Evolutionary conservation across 53 echinoderm and acorn worm genomes (phyloP).

Genomic region (Pentamera pediparva): DNA sequence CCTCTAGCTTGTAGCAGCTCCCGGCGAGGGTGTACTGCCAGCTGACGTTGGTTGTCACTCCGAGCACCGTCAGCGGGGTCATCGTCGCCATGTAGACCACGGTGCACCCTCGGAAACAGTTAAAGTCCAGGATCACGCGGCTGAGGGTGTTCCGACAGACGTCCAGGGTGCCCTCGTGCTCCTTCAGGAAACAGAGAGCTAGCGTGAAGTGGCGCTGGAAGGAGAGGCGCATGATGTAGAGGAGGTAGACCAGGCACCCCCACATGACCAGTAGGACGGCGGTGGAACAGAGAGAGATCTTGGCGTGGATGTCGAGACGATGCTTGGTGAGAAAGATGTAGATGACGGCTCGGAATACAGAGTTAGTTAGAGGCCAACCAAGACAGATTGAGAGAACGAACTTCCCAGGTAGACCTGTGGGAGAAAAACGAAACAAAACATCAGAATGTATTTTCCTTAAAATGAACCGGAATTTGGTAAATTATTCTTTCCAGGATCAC

Average conservation of each 20-base stretch:
- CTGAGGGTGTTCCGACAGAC: slow-evolving; percentile 13
- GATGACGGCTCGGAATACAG: not conserved
- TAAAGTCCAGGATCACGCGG: slow-evolving; percentile 8
- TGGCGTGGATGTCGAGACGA: not conserved
- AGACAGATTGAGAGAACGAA: not conserved
- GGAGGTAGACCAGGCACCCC: slow-evolving; percentile 17
- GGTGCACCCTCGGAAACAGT: slow-evolving; percentile 1
- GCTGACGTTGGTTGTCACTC: slow-evolving; percentile 12
- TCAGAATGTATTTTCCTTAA: too few relatives aligned
- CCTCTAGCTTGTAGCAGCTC: not conserved
- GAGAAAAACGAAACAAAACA: not conserved
- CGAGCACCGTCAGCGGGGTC: slow-evolving; percentile 4
- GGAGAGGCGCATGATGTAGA: slow-evolving; percentile 15
- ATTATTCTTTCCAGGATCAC: too few relatives aligned
- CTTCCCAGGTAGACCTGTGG: slow-evolving; percentile 16
- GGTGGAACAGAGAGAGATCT: not conserved
- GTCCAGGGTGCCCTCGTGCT: slow-evolving; percentile 10
- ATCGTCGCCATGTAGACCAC: slow-evolving; percentile 12
- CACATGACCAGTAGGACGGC: slow-evolving; percentile 1
- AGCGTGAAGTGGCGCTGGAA: slow-evolving; percentile 25
- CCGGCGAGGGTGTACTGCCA: slow-evolving; percentile 21
- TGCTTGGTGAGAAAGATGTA: not conserved
- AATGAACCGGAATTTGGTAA: too few relatives aligned
- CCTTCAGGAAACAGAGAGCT: not conserved
- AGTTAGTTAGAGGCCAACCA: not conserved